phyloP scores from a whole-genome alignment of 2,113 vertebrate genomes.

The Boulengeromyrus knoepffleri region DNA sequence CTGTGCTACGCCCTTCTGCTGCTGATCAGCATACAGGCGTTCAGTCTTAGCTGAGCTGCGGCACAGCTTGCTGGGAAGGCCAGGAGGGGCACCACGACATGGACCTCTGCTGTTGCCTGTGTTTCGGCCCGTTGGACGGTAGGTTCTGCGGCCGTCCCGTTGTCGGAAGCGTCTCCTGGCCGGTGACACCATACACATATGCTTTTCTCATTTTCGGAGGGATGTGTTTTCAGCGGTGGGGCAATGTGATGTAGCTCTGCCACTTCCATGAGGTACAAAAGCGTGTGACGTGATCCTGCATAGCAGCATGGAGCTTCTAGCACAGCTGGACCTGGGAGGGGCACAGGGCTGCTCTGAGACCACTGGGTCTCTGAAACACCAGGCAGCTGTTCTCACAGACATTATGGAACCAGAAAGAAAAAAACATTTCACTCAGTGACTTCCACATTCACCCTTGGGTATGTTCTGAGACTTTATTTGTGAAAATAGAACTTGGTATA shows the following conservation, averaged over 20 bases:
- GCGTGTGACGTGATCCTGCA: neutral
- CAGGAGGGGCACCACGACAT: slow-evolving; percentile 44
- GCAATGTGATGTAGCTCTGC: neutral
- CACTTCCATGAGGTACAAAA: too few relatives aligned
- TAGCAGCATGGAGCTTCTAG: neutral
- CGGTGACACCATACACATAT: neutral
- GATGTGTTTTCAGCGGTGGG: neutral
- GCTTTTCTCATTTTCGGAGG: neutral
- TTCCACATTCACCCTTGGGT: neutral
- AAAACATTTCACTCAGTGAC: neutral
- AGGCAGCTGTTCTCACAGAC: neutral
- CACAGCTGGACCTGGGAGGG: neutral
- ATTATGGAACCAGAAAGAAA: neutral
- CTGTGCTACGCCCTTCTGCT: slow-evolving; percentile 49
- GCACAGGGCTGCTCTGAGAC: neutral
- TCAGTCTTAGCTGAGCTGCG: slow-evolving; percentile 52
- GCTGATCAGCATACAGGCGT: slow-evolving; percentile 53
- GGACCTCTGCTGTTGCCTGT: slow-evolving; percentile 61
- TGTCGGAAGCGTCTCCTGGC: neutral
- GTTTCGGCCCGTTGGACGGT: slow-evolving; percentile 39
- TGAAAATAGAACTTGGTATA: neutral
- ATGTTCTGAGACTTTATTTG: neutral
- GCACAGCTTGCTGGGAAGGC: slow-evolving; percentile 46
- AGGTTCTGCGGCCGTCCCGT: slow-evolving; percentile 28
- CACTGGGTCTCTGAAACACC: neutral